phyloP scores from a whole-genome alignment of 2,888 invertebrate genomes.

The Agonopterix arenella region DNA sequence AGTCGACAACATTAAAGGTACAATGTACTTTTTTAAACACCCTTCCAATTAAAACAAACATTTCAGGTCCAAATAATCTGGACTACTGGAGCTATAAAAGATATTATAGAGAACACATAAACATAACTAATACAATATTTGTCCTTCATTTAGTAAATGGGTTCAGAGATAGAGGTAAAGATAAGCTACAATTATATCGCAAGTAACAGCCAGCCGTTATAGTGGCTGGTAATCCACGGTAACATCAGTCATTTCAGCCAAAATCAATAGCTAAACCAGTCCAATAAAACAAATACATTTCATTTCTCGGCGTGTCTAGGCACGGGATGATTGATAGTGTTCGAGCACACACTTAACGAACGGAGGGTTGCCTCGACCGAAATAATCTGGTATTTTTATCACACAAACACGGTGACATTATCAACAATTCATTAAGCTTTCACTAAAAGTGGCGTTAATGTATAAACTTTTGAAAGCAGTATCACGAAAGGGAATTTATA shows the following conservation, averaged over 20 bases:
- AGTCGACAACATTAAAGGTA: no score
- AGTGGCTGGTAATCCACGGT: conserved; percentile 24
- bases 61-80: no score
- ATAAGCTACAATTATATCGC: conserved; percentile 1
- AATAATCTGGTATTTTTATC: conserved; percentile 44
- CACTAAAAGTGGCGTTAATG: conserved; percentile 27
- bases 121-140: not conserved
- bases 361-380: conserved; percentile 43
- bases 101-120: not conserved
- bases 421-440: conserved; percentile 42
- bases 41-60: no score
- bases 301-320: conserved; percentile 57
- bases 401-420: conserved; percentile 25
- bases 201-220: conserved; percentile 3
- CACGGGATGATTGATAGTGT: conserved; percentile 69
- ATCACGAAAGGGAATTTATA: conserved; percentile 19
- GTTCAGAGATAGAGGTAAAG: not conserved
- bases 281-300: conserved; percentile 62
- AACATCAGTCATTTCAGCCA: conserved; percentile 43
- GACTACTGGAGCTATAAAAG: no score
- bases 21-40: no score
- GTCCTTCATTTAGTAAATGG: conserved; percentile 2
- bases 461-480: conserved; percentile 19
- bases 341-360: conserved; percentile 58
- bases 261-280: conserved; percentile 59